phyloP scores from a whole-genome alignment of 1,140 invertebrate species.

The Myzus persicae region DNA sequence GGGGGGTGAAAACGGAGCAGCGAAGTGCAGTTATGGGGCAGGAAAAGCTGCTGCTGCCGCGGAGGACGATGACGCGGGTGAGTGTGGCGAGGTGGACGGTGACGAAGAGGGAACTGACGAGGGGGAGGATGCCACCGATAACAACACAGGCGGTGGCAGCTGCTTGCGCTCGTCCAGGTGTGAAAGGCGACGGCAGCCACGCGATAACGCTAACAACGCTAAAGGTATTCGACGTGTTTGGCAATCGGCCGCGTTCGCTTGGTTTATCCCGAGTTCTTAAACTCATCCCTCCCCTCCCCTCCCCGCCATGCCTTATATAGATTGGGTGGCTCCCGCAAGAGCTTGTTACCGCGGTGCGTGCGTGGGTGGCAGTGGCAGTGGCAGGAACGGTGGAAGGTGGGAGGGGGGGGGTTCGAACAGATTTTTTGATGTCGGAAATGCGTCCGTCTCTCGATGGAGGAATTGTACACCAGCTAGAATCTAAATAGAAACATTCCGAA shows the following conservation, averaged over 20 bases:
- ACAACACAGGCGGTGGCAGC: slow-evolving; percentile 20
- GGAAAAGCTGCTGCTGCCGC: neutral
- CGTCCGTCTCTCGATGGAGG: neutral
- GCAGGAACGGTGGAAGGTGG: fast-evolving
- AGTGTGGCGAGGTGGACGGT: neutral
- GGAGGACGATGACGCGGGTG: neutral
- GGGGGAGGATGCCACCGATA: neutral
- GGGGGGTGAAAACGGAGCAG: neutral
- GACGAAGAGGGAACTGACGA: neutral
- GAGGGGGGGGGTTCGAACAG: neutral
- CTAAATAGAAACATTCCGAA: neutral
- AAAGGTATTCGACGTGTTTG: slow-evolving; percentile 49
- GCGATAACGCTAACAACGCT: slow-evolving; percentile 5
- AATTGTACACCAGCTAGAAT: neutral
- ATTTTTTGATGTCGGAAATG: neutral
- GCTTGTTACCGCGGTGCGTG: neutral
- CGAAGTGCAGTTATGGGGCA: neutral
- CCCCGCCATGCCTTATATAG: too few relatives aligned
- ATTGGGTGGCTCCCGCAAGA: neutral
- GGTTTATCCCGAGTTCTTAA: slow-evolving; percentile 8
- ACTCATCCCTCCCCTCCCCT: neutral
- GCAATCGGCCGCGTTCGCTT: slow-evolving; percentile 45
- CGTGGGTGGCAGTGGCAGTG: neutral
- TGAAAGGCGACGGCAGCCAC: slow-evolving; percentile 31
- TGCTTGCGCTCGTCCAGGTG: slow-evolving; percentile 54